phyloP scores from a whole-genome alignment of 2,888 invertebrate genomes.

The Tinea pellionella region DNA sequence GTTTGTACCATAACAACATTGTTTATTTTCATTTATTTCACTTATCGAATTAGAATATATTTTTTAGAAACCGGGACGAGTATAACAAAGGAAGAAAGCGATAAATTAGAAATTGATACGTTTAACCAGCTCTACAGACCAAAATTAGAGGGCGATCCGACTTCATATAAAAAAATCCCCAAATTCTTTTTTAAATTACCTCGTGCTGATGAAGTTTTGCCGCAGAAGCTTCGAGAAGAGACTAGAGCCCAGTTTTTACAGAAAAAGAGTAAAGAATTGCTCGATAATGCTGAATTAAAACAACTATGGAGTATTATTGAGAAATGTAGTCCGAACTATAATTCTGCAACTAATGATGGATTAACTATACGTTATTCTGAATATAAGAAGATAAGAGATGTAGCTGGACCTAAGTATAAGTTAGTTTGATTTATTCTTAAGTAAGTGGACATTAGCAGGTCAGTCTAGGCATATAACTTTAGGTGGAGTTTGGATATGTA shows the following conservation, averaged over 20 bases:
- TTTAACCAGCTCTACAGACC: conserved; percentile 69
- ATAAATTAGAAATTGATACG: conserved; percentile 61
- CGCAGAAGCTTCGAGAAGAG: conserved; percentile 88
- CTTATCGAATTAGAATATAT: background rate
- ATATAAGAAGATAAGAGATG: conserved; percentile 81
- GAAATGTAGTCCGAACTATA: conserved; percentile 80
- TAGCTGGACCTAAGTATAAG: conserved; percentile 82
- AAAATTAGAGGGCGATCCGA: conserved; percentile 48
- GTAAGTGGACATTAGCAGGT: background rate
- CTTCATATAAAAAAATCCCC: conserved; percentile 74
- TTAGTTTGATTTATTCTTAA: conserved; percentile 27
- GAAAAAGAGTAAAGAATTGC: conserved; percentile 82
- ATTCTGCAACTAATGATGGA: conserved; percentile 74
- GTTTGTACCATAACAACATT: conserved; percentile 29
- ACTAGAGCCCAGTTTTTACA: conserved; percentile 89
- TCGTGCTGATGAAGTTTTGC: conserved; percentile 78
- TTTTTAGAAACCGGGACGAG: conserved; percentile 44
- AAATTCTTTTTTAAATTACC: conserved; percentile 84
- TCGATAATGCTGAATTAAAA: conserved; percentile 89
- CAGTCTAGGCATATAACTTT: too few relatives aligned
- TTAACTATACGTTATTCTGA: conserved; percentile 88
- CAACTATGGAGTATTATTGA: conserved; percentile 87
- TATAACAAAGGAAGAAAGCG: conserved; percentile 51
- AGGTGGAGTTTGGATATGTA: too few relatives aligned
- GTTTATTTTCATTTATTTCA: background rate